phyloP scores from a whole-genome alignment of 2,113 vertebrate species.

The Nematolebias whitei region DNA sequence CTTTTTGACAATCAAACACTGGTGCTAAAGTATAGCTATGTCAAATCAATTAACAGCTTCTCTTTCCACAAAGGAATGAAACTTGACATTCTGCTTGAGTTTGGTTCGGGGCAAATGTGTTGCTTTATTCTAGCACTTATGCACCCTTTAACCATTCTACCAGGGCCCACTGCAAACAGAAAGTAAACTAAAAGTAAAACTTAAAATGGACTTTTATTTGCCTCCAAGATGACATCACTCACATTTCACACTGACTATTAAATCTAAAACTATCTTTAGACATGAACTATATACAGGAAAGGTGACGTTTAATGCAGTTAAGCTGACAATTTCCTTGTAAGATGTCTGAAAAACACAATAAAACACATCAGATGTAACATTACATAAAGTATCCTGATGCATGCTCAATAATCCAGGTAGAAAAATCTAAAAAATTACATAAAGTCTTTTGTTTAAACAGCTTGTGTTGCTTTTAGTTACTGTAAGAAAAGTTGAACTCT shows the following conservation, averaged over 20 bases:
- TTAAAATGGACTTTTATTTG: slow-evolving; percentile 31
- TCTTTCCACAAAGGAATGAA: slow-evolving; percentile 37
- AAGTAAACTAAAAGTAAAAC: slow-evolving; percentile 17
- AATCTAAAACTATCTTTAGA: neutral
- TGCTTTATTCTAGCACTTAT: slow-evolving; percentile 46
- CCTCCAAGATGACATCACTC: slow-evolving; percentile 5
- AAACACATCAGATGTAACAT: neutral
- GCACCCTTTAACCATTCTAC: slow-evolving; percentile 38
- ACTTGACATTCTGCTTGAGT: slow-evolving; percentile 45
- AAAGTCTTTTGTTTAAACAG: no score
- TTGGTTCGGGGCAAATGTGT: slow-evolving; percentile 49
- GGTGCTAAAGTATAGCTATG: slow-evolving; percentile 46
- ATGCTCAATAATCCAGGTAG: no score
- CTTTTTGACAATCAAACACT: slow-evolving; percentile 50
- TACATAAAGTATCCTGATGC: no score
- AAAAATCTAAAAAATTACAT: no score
- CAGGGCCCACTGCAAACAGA: slow-evolving; percentile 16
- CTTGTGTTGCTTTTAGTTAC: neutral
- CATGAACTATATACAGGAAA: neutral
- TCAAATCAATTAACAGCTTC: slow-evolving; percentile 48
- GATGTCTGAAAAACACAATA: neutral
- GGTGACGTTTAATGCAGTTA: neutral
- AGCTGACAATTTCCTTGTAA: neutral
- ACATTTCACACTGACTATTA: neutral
- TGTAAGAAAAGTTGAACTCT: neutral